Conservation (phyloP, 2,797 vertebrate genomes). For the Botia almorhae region DNA sequence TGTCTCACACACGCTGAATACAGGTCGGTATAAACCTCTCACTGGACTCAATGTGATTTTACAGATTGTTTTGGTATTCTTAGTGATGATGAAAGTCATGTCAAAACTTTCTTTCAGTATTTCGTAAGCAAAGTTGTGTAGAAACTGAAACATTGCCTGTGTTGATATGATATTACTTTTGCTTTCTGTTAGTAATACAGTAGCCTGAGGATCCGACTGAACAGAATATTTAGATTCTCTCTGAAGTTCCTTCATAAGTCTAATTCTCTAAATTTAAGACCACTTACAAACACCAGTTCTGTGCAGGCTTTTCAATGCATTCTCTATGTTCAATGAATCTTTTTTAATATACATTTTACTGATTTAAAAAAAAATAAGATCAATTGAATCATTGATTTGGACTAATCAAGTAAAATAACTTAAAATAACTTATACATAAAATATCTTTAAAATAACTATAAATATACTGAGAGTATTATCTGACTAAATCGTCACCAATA, state of each 20-base stretch:
- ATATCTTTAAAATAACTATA: too few relatives aligned
- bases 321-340: neutral
- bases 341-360: too few relatives aligned
- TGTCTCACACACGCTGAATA: conserved; percentile 6
- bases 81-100: conserved; percentile 54
- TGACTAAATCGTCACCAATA: too few relatives aligned
- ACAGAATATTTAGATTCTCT: conserved; percentile 4
- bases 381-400: neutral
- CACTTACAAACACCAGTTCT: neutral
- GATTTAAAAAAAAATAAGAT: neutral
- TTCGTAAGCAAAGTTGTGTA: conserved; percentile 55
- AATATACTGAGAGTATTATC: too few relatives aligned
- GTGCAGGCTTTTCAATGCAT: conserved; percentile 1
- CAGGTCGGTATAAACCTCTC: conserved; percentile 12
- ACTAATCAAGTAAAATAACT: too few relatives aligned
- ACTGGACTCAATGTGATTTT: conserved; percentile 4
- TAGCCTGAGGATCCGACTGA: conserved; percentile 28
- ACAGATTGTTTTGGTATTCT: conserved; percentile 46
- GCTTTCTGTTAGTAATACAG: conserved; percentile 53
- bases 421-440: too few relatives aligned
- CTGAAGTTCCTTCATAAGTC: conserved; percentile 13
- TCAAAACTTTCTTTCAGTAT: conserved; percentile 39
- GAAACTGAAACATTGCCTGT: conserved; percentile 50
- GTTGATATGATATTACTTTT: conserved; percentile 56
- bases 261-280: neutral